phyloP scores from a whole-genome alignment of 2,113 vertebrate species.

The Tragelaphus buxtoni region DNA sequence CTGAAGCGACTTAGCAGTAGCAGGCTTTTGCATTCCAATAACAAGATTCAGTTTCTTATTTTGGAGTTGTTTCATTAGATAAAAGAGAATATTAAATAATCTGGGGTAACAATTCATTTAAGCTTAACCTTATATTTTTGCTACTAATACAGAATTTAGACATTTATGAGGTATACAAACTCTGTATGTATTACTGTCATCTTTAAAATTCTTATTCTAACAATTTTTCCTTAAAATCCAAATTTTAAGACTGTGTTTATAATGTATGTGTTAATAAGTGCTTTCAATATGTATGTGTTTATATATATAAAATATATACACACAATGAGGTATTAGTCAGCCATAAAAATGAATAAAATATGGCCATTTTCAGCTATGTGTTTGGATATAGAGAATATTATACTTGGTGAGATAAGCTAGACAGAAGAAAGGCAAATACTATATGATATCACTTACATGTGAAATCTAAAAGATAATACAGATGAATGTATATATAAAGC shows the following conservation, averaged over 20 bases:
- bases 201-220: conserved; percentile 30
- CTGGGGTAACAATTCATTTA: neutral
- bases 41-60: conserved; percentile 5
- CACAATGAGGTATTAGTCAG: neutral
- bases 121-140: neutral
- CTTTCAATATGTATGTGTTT: neutral
- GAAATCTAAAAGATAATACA: neutral
- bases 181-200: neutral
- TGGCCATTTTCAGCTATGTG: neutral
- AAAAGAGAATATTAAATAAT: conserved; percentile 6
- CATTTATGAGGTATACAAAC: neutral
- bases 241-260: neutral
- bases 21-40: neutral
- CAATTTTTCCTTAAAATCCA: neutral
- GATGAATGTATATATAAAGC: neutral
- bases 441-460: neutral
- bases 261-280: neutral
- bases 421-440: neutral
- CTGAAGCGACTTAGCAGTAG: too few relatives aligned
- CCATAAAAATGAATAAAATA: neutral
- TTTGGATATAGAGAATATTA: neutral
- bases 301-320: neutral
- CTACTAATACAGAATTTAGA: neutral
- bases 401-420: neutral
- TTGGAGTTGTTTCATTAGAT: neutral